phyloP scores from a whole-genome alignment of 2,797 vertebrate species.

The Platyrinchus mystaceus region DNA sequence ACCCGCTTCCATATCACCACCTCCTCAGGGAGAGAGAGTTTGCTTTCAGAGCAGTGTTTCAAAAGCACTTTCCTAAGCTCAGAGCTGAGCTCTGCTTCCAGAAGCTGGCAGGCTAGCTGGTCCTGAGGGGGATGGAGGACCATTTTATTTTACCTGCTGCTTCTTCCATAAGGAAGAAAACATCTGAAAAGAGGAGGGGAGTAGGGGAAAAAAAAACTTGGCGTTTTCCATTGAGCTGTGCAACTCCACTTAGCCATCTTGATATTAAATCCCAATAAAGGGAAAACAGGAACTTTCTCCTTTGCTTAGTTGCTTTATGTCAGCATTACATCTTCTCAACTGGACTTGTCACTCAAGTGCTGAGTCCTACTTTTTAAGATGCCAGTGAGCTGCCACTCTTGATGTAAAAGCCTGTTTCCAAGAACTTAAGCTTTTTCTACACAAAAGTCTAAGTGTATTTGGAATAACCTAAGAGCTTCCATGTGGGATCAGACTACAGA shows the following conservation, averaged over 20 bases:
- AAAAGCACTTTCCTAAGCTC: background rate
- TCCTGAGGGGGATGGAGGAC: background rate
- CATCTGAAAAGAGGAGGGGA: background rate
- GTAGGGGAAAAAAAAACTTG: fast-evolving
- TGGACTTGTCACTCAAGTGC: background rate
- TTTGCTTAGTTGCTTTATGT: background rate
- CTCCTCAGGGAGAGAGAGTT: background rate
- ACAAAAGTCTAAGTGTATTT: background rate
- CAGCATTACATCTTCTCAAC: background rate
- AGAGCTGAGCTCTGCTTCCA: background rate
- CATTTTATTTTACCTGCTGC: background rate
- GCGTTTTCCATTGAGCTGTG: background rate
- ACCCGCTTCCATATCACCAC: background rate
- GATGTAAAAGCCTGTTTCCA: background rate
- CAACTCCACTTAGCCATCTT: background rate
- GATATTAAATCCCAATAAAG: background rate
- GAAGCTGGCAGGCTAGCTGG: background rate
- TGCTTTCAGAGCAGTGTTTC: background rate
- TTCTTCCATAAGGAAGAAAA: background rate
- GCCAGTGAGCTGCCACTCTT: background rate
- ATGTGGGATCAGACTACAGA: background rate
- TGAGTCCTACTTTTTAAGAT: background rate
- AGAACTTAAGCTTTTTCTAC: slow-evolving; percentile 7
- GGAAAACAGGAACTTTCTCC: background rate
- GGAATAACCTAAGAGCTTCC: slow-evolving; percentile 3